Evolutionary conservation across 1,140 invertebrate genomes (phyloP), one percentile per base, ranked within the genome.

Genomic region (Monomorium pharaonis): DNA sequence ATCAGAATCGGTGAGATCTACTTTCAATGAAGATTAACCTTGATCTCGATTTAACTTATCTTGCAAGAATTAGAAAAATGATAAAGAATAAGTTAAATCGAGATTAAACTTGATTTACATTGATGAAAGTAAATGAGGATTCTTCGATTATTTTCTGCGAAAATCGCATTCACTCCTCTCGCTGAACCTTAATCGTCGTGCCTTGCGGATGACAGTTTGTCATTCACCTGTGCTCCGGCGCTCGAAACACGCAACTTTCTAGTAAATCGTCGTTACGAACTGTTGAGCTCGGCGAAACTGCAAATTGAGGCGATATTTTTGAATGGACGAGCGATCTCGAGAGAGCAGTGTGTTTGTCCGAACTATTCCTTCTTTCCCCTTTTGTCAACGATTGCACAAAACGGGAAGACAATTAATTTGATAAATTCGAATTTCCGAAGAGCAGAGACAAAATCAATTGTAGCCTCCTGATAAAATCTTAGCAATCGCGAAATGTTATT

Each of bases 211-310:
- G n/a, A 44, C n/a, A 67, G 21, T 42, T 21, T 49, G 47, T 56
- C 30, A 24, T 33, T 54, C 49, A 51, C 49, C 10, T 54, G 69
- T n/a, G n/a, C n/a, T 7, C 69, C 49, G 49, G n/a, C 54, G n/a
- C 7, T 7, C 30, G 9, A 58, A 58, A 75, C 33, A 12, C n/a
- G 51, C 16, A 60, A 76, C 74, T 76, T 76, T 76, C 74, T 76
- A 76, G 24, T 44, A 60, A 62, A 76, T 76, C 21, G 24, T 62
- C n/a, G 14, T 75, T 21, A 51, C 30, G 51, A 56, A 75, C 49
- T 24, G 74, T 30, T 30, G 37, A 44, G 37, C 37, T 16, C n/a
- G 9, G 74, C 54, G 56, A 60, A 76, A 76, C 37, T 58, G 54
- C 30, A 12, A 42, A 58, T 6, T n/a, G 16, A 21, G 1, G 10